Evolutionary conservation across 2,113 vertebrate species (phyloP).

Genomic region (Callospermophilus lateralis): DNA sequence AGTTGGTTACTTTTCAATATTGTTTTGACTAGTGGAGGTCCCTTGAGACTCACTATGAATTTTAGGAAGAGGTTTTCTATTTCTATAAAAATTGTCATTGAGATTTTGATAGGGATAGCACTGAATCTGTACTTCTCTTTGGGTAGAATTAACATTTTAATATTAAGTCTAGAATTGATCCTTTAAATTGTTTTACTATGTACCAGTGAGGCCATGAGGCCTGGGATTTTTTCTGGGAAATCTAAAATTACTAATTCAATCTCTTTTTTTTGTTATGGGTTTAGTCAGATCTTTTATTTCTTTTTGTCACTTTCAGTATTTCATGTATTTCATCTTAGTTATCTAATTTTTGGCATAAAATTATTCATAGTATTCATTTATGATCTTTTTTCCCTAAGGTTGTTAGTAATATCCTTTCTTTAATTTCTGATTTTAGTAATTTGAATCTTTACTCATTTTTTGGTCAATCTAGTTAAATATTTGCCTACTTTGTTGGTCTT

Average conservation of each 20-base stretch:
- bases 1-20: background rate
- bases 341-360: background rate
- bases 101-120: background rate
- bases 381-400: constrained; percentile 4
- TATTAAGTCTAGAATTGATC: background rate
- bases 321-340: background rate
- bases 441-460: background rate
- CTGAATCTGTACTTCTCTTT: background rate
- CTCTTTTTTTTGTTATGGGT: background rate
- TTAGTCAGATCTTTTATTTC: background rate
- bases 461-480: background rate
- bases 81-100: background rate
- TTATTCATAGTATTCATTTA: background rate
- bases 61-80: constrained; percentile 13
- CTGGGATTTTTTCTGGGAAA: background rate
- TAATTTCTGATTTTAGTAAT: constrained; percentile 1
- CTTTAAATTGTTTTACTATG: constrained; percentile 1
- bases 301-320: background rate
- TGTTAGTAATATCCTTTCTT: background rate
- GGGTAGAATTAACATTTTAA: background rate
- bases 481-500: background rate
- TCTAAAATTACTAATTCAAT: background rate
- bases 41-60: background rate
- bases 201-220: background rate
- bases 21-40: background rate